Conservation (phyloP, 2,113 vertebrate genomes). For the Stegostoma tigrinum region DNA sequence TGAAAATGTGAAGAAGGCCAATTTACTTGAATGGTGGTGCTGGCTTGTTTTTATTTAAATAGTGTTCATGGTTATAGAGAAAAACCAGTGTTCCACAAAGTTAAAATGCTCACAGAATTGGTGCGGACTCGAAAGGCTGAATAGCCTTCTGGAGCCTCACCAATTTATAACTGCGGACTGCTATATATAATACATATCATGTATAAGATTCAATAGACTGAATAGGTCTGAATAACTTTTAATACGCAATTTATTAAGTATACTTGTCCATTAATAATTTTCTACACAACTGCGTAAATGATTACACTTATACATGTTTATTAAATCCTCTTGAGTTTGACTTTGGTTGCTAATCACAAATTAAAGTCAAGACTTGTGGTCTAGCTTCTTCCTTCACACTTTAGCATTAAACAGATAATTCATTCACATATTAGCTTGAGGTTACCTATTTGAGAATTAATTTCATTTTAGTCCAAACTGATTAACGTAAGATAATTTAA, state of each 20-base stretch:
- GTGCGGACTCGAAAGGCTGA: too few relatives aligned
- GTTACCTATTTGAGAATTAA: background rate
- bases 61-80: too few relatives aligned
- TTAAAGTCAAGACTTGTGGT: background rate
- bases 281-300: background rate
- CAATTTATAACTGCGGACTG: background rate
- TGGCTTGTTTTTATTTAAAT: too few relatives aligned
- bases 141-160: background rate
- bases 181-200: background rate
- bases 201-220: background rate
- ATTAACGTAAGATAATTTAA: background rate
- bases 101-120: too few relatives aligned
- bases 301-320: background rate
- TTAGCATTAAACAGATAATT: background rate
- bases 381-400: background rate
- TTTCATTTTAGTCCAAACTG: background rate
- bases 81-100: too few relatives aligned
- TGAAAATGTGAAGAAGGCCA: too few relatives aligned
- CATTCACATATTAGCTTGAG: background rate
- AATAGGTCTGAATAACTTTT: background rate
- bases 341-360: background rate
- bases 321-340: background rate
- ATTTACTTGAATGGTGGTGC: too few relatives aligned
- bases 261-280: background rate
- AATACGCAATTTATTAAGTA: background rate